phyloP scores from a whole-genome alignment of 2,888 invertebrate genomes.

The Frankliniella fusca region DNA sequence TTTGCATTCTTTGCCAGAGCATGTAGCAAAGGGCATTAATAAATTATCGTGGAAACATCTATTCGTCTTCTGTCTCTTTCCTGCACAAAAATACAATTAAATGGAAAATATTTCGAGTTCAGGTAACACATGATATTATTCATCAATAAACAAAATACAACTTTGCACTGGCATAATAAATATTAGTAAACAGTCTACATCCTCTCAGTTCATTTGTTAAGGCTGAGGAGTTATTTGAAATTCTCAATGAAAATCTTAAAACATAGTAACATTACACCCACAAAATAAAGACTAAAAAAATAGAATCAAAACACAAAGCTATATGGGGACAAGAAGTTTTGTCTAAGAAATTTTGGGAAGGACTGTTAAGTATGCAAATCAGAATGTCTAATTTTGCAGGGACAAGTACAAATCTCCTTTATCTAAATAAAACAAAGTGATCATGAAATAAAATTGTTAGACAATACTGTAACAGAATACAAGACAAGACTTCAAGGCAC shows the following conservation, averaged over 20 bases:
- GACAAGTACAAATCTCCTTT: neutral
- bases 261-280: neutral
- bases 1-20: neutral
- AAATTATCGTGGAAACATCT: too few species aligned
- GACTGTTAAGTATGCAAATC: neutral
- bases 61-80: too few species aligned
- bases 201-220: neutral
- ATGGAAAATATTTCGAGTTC: neutral
- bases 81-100: neutral
- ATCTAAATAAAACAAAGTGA: neutral
- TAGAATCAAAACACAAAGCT: neutral
- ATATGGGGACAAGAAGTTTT: too few species aligned
- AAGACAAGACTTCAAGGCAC: neutral
- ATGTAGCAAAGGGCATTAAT: too few species aligned
- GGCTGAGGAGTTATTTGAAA: neutral
- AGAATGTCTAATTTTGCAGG: too few species aligned
- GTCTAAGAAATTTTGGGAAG: neutral
- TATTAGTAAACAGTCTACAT: neutral
- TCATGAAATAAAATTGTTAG: neutral
- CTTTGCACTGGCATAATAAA: neutral
- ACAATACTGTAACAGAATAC: neutral
- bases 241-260: neutral
- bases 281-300: neutral
- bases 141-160: constrained; percentile 1
- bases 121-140: neutral